Base-by-base conservation (phyloP, 2,888 invertebrate species). In the Geophilus truncorum region DNA sequence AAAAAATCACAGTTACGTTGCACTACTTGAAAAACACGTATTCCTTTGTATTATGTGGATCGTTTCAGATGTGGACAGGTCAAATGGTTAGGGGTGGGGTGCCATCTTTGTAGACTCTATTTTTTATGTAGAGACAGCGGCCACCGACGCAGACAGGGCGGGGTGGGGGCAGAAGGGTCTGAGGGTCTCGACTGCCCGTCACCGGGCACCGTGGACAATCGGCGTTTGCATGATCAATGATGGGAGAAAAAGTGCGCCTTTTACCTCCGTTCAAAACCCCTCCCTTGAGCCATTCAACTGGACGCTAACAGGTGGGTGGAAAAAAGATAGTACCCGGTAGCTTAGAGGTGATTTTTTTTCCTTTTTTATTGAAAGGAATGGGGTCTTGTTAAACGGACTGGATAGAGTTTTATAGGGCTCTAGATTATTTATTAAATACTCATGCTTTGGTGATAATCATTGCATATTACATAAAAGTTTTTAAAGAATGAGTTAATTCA, bases 121-220 rank as follows among this genome's bases (percentile, higher is more conserved):
- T 70, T 70, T 70, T 70, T 70, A 28, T 70, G 12, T 25, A 28
- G 25, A 70, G 70, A 70, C 70, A 70, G 70, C 70, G 70, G 70
- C 70, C 70, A 70, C 70, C 70, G 70, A 70, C 70, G 70, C 70
- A 70, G 70, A 70, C 70, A 70, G 70, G 70, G 70, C 70, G 70
- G 70, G 70, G 70, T 70, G 70, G 28, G 70, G 70, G 70, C 70
- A 70, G 70, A 70, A 70, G 70, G 70, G 70, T 70, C 70, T 70
- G 70, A 23, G 70, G 62, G 70, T 70, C 70, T 70, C 70, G 70
- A 70, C 70, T 70, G 70, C 70, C 70, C 70, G 70, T 70, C 70
- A 70, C 70, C 70, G 70, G 25, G 70, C 70, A 70, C 70, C 70
- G 70, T 70, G 70, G 70, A 70, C 70, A 70, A 70, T 70, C 70